phyloP scores from a whole-genome alignment of 2,888 invertebrate species.

The Epinotia ramella region DNA sequence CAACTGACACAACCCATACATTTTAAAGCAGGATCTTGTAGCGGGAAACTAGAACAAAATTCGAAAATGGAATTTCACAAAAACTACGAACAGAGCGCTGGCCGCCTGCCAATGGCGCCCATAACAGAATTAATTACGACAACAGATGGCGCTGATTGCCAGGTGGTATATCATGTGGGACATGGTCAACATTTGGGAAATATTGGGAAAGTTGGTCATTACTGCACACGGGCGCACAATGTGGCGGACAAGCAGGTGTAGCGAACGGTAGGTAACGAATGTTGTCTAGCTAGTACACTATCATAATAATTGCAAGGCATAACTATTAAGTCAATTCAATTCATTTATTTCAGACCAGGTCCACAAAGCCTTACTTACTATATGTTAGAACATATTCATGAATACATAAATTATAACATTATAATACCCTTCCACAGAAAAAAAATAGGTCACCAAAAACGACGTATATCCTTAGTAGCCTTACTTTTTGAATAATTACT shows the following conservation, averaged over 20 bases:
- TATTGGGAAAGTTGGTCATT: slow-evolving; percentile 23
- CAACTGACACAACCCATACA: background rate
- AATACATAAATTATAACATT: no score
- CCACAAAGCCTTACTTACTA: no score
- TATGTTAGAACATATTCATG: no score
- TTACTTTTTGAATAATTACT: no score
- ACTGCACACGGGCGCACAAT: background rate
- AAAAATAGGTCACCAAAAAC: no score
- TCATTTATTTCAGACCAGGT: no score
- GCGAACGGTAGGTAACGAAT: background rate
- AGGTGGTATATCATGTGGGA: slow-evolving; percentile 45
- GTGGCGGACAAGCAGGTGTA: background rate
- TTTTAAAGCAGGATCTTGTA: background rate
- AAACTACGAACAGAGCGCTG: slow-evolving; percentile 53
- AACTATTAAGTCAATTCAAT: no score
- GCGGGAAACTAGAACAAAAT: slow-evolving; percentile 3
- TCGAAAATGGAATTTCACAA: slow-evolving; percentile 21
- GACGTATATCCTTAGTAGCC: no score
- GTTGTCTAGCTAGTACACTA: background rate
- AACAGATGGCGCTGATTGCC: slow-evolving; percentile 52
- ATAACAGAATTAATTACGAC: slow-evolving; percentile 71
- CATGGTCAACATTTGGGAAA: slow-evolving; percentile 20
- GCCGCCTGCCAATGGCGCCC: slow-evolving; percentile 60
- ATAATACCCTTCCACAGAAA: no score
- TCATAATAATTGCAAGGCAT: background rate